phyloP scores from a whole-genome alignment of 2,113 vertebrate species.

The Gnathonemus longibarbis region DNA sequence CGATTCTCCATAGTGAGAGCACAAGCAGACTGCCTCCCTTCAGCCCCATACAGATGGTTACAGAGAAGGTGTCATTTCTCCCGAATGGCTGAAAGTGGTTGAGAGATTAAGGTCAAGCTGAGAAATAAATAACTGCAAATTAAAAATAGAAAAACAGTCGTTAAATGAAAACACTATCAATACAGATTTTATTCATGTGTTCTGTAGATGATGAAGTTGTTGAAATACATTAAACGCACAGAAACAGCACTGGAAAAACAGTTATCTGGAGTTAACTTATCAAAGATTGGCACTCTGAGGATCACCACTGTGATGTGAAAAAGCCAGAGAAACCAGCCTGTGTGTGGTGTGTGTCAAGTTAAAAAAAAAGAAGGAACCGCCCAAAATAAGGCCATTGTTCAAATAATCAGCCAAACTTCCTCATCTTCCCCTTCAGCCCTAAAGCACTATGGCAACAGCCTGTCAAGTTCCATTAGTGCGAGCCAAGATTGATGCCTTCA shows the following conservation, averaged over 20 bases:
- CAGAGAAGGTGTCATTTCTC: neutral
- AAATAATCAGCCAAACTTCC: conserved; percentile 37
- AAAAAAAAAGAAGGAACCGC: conserved; percentile 31
- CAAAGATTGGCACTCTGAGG: neutral
- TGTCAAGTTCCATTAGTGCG: conserved; percentile 23
- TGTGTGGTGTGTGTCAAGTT: neutral
- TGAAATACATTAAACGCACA: neutral
- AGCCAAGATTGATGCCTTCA: conserved; percentile 22
- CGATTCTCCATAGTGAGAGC: neutral
- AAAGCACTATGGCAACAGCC: conserved; percentile 30
- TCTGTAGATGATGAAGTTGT: neutral
- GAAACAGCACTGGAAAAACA: neutral
- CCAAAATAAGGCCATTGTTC: conserved; percentile 41
- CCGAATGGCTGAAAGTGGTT: neutral
- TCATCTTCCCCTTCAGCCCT: conserved; percentile 30
- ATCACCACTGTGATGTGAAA: neutral
- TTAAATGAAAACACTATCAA: neutral
- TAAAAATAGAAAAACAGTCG: neutral
- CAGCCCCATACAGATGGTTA: neutral
- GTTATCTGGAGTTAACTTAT: neutral
- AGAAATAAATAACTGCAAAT: neutral
- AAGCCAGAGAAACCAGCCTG: neutral
- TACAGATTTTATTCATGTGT: neutral
- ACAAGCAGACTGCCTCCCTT: neutral
- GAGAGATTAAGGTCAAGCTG: neutral